These are phyloP conservation scores for Stegastes partitus DNA, from an alignment of 2,113 vertebrate genomes.

Conservation along the genomic window DNA sequence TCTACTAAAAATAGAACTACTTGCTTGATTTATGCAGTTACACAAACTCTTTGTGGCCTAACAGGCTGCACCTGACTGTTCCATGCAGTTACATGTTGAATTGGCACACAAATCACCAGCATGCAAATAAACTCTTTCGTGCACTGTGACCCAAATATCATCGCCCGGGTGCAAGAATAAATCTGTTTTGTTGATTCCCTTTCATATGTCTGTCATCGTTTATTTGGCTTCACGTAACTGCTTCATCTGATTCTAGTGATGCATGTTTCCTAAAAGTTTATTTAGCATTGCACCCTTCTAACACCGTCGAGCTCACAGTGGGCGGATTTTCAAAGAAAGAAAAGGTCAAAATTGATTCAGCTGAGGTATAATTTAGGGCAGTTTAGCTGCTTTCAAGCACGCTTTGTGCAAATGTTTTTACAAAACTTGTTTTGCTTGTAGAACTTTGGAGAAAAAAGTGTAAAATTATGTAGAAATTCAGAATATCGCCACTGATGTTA, in stretches of 20 bases:
- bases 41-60: slow-evolving; percentile 2
- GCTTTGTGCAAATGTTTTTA: too few species aligned
- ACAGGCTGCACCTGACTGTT: slow-evolving; percentile 14
- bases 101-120: background rate
- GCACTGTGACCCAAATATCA: background rate
- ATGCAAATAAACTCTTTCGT: background rate
- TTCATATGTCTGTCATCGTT: background rate
- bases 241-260: background rate
- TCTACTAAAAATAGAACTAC: slow-evolving; percentile 37
- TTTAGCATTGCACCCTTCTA: background rate
- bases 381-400: background rate
- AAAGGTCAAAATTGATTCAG: background rate
- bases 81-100: background rate
- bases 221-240: too few species aligned
- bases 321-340: too few species aligned
- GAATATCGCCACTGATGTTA: background rate
- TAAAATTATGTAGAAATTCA: background rate
- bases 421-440: background rate
- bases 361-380: background rate
- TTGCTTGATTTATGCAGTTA: slow-evolving; percentile 13
- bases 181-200: background rate
- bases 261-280: background rate
- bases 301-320: background rate
- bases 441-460: background rate
- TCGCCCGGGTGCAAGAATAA: background rate